A percentile compares a stretch with the other conserved stretches of the same genome.
Evolutionary conservation across 1,140 invertebrate species (phyloP).

Genomic region (Gryon sp.): DNA sequence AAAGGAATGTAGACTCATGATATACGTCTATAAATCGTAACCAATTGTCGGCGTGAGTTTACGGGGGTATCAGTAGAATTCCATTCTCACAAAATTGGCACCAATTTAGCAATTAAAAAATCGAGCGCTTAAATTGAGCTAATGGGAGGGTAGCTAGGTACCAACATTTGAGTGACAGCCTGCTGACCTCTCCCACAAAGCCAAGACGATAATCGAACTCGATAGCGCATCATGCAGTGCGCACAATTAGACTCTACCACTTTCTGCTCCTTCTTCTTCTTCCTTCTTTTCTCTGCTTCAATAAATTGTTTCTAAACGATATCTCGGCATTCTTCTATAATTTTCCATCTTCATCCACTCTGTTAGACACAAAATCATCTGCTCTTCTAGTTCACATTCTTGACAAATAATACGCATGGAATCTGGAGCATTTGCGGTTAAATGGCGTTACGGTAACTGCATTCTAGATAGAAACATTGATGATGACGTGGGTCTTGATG

Average conservation of each 20-base stretch:
- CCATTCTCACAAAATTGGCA: conserved; percentile 76
- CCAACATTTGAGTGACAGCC: conserved; percentile 78
- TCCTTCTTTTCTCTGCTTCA: neutral
- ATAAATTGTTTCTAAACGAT: conserved; percentile 45
- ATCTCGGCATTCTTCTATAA: conserved; percentile 37
- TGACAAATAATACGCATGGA: conserved; percentile 3
- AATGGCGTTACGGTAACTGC: conserved; percentile 3
- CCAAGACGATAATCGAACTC: conserved; percentile 60
- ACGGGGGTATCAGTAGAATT: conserved; percentile 64
- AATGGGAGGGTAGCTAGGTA: conserved; percentile 78
- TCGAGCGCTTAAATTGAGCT: conserved; percentile 70
- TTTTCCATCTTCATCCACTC: conserved; percentile 29
- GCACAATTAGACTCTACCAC: conserved; percentile 24
- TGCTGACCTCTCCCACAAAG: conserved; percentile 75
- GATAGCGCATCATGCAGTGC: conserved; percentile 37
- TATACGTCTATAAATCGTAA: conserved; percentile 72
- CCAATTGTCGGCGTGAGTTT: conserved; percentile 55
- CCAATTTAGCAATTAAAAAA: conserved; percentile 80
- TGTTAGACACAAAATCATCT: conserved; percentile 27
- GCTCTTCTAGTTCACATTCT: neutral
- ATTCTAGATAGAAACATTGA: conserved; percentile 1
- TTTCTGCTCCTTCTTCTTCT: no score
- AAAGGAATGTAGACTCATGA: conserved; percentile 48
- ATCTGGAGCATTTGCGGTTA: neutral
- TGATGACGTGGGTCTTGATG: conserved; percentile 16